Base-by-base conservation (phyloP, 23 tunicate species). In the Trididemnum clinides region DNA sequence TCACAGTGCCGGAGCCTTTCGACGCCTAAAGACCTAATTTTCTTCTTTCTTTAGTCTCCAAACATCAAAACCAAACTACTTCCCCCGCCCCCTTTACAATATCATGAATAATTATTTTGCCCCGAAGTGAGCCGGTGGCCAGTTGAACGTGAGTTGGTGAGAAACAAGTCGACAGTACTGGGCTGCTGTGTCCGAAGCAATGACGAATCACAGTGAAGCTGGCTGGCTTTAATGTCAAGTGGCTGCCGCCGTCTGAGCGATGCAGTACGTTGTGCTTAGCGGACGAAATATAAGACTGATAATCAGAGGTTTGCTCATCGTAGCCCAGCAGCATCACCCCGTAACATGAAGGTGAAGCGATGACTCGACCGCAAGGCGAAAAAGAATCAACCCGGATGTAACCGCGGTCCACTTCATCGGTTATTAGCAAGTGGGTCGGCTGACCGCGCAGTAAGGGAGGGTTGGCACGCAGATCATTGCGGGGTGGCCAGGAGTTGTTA, bases 71-170 rank as follows among this genome's bases (percentile, higher is more conserved):
- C n/a, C n/a, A n/a, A n/a, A n/a, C n/a, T n/a, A n/a, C n/a, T n/a
- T n/a, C n/a, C n/a, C n/a, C n/a, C n/a, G n/a, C n/a, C n/a, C n/a
- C n/a, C n/a, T n/a, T n/a, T n/a, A 84, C 80, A 0, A 88, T 69
- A 44, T 90, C 88, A 50, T 83, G 77, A 29, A 92, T 74, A 26
- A 86, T 25, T 34, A 92, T 77, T 33, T 87, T 57, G 15, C 97
- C 97, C 19, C 83, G 51, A 54, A 64, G 64, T 20, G 90, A 87
- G 15, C 97, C 97, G 35, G 84, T 82, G 35, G 87, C 97, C 1
- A 92, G 50, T 77, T 92, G 97, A 83, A 92, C 83, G 35, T 50
- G 80, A 15, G 30, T 57, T 2, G 97, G 97, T 19, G 97, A 92
- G 35, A 92, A 92, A 33, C 64, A 51, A 63, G 97, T 71, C 3